Conservation (phyloP, 2,888 invertebrate species). For the Endotricha flammealis region DNA sequence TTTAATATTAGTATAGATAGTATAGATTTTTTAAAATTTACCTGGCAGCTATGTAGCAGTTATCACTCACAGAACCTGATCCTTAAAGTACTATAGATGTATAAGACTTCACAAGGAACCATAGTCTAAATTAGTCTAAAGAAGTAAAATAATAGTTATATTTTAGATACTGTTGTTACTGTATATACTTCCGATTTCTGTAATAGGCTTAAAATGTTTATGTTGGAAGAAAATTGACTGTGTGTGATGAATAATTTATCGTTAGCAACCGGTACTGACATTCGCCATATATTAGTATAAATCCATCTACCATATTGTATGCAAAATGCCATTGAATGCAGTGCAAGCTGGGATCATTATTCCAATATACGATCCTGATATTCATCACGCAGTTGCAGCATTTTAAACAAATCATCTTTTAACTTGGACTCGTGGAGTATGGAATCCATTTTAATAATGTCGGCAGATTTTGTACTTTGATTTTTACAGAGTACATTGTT, state of each 20-base stretch:
- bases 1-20: too few relatives aligned
- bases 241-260: conserved; percentile 76
- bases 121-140: too few relatives aligned
- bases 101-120: too few relatives aligned
- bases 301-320: conserved; percentile 77
- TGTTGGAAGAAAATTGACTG: conserved; percentile 72
- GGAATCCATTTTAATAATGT: conserved; percentile 57
- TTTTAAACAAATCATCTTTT: conserved; percentile 77
- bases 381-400: conserved; percentile 68
- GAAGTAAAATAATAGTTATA: too few relatives aligned
- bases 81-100: too few relatives aligned
- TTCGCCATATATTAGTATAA: conserved; percentile 77
- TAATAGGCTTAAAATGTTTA: conserved; percentile 41
- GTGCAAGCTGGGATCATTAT: conserved; percentile 75
- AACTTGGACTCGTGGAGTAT: conserved; percentile 18
- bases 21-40: too few relatives aligned
- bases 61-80: too few relatives aligned
- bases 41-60: too few relatives aligned
- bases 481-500: too few relatives aligned
- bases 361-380: conserved; percentile 72
- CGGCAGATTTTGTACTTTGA: conserved; percentile 27
- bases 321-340: conserved; percentile 77
- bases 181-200: too few relatives aligned
- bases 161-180: too few relatives aligned
- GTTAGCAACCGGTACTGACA: conserved; percentile 71